A percentile compares a stretch with the other conserved stretches of the same genome.
phyloP scores from a whole-genome alignment of 1,140 invertebrate genomes.

The Drosophila teissieri region DNA sequence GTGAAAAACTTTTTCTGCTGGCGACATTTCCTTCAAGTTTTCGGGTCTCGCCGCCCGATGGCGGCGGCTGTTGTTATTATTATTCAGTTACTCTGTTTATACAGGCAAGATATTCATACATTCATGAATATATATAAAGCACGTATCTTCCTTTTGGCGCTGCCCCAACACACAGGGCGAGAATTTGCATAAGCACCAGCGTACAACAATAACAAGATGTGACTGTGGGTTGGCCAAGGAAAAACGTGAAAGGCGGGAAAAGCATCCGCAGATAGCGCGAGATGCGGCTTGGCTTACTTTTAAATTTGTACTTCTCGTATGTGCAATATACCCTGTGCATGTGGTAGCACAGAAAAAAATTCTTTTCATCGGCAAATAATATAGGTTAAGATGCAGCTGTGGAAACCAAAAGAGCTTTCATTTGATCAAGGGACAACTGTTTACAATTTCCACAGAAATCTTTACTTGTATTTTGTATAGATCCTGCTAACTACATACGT shows the following conservation, averaged over 20 bases:
- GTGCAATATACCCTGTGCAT: conserved; percentile 35
- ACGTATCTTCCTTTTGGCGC: conserved; percentile 76
- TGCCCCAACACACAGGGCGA: conserved; percentile 67
- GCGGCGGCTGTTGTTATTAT: conserved; percentile 68
- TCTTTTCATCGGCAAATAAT: too few relatives aligned
- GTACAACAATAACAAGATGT: conserved; percentile 55
- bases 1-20: conserved; percentile 60
- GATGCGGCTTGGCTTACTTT: conserved; percentile 75
- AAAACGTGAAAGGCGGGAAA: conserved; percentile 24
- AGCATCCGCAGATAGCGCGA: conserved; percentile 70
- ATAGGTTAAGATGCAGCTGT: too few relatives aligned
- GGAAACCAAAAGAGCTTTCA: too few relatives aligned
- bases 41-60: conserved; percentile 18
- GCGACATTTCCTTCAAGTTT: conserved; percentile 62
- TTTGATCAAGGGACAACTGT: too few relatives aligned
- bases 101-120: conserved; percentile 78
- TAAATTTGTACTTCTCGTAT: conserved; percentile 68
- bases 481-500: too few relatives aligned
- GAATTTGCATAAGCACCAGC: conserved; percentile 78
- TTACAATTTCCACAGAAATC: too few relatives aligned
- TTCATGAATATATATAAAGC: conserved; percentile 78
- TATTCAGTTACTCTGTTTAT: conserved; percentile 82
- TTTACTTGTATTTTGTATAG: too few relatives aligned
- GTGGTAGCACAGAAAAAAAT: conserved; percentile 16
- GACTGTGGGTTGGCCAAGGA: conserved; percentile 29